Evolutionary conservation across 92 coral and sea anemone genomes (phyloP), one percentile per base, ranked within the genome.

Genomic region (Phenganax subtilis): DNA sequence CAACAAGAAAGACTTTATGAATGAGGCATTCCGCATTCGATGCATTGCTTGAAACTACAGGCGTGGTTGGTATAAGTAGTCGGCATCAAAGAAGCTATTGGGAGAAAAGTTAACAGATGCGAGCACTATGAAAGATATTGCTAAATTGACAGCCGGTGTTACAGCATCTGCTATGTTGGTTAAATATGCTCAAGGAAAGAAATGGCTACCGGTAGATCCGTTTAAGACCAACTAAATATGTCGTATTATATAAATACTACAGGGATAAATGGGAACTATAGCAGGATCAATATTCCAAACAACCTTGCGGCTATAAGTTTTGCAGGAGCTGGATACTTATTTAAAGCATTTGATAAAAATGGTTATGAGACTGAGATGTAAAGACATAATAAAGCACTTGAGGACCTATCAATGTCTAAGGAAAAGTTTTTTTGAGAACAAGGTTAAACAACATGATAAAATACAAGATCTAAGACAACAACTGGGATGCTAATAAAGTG

Each of bases 341-440:
- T 75, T 15, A 15, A 75, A 37, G 20, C 29, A 20, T 30, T 71
- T 25, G 37, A 71, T 15, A 71, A 71, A 31, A 27, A 71, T 0
- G 76, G 76, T 9, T 71, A 71, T 71, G 76, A 71, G 27, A n/a
- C 27, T 9, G 76, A 71, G 76, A 71, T 77, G 69, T 20, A 77
- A 57, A 47, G 82, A 57, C 82, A 77, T 68, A 77, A 57, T 28
- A 77, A 77, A 77, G 82, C 82, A 57, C 52, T 77, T 44, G 82
- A 57, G 57, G 44, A 52, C 44, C 70, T 77, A 16, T 70, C 82
- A 12, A 51, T 17, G 53, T 70, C 82, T 28, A 77, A 77, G 53
- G 82, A 77, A 57, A 57, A 57, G 62, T 77, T 77, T 54, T 17
- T 25, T 77, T n/a, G 82, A 77, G 53, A 68, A 77, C 44, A 70